These are phyloP conservation scores for Protodeltote pygarga DNA, from an alignment of 2,888 invertebrate species.

Conservation along the genomic window DNA sequence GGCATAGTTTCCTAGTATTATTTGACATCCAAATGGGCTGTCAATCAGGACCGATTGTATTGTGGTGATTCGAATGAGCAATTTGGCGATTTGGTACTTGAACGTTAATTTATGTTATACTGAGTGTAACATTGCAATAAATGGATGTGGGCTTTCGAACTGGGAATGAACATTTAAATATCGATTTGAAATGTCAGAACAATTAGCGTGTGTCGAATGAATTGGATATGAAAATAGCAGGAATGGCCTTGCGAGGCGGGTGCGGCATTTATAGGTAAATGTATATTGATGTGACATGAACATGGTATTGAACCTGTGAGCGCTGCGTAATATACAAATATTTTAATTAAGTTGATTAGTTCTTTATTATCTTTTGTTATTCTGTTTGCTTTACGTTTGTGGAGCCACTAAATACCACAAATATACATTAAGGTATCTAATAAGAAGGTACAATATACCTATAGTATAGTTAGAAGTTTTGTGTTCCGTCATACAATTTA, in stretches of 20 bases:
- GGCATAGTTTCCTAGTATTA: slow-evolving; percentile 67
- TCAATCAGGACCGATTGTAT: slow-evolving; percentile 67
- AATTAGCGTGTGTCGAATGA: slow-evolving; percentile 17
- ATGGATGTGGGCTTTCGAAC: slow-evolving; percentile 24
- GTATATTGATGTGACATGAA: slow-evolving; percentile 19
- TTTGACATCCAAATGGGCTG: slow-evolving; percentile 70
- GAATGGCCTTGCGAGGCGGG: slow-evolving; percentile 1
- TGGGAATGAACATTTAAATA: slow-evolving; percentile 30
- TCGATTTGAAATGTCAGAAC: slow-evolving; percentile 26
- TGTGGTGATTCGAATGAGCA: slow-evolving; percentile 48
- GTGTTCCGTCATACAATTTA: too few species aligned
- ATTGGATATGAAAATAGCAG: slow-evolving; percentile 19
- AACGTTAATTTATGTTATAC: slow-evolving; percentile 47
- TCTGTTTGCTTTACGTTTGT: too few species aligned
- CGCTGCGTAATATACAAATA: too few species aligned
- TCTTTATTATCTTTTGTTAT: too few species aligned
- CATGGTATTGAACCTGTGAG: too few species aligned
- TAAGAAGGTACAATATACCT: too few species aligned
- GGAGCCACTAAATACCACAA: too few species aligned
- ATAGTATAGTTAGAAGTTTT: too few species aligned
- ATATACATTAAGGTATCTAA: too few species aligned
- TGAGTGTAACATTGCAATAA: slow-evolving; percentile 30
- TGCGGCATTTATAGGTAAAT: slow-evolving; percentile 6
- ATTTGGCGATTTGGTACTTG: slow-evolving; percentile 51
- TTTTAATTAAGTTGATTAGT: too few species aligned